phyloP scores from a whole-genome alignment of 1,140 invertebrate species.

The Drosophila arizonae region DNA sequence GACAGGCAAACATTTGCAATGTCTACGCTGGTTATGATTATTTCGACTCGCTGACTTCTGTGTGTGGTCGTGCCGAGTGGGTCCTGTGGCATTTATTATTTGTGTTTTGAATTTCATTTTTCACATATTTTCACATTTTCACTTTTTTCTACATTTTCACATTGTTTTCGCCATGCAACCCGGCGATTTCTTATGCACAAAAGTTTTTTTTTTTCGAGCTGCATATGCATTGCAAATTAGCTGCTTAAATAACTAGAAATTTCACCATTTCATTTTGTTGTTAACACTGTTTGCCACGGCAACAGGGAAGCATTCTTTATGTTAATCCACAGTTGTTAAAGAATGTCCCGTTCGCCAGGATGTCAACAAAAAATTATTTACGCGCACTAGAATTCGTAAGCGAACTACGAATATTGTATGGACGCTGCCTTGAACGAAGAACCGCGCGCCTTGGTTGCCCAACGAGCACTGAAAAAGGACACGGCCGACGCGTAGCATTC shows the following conservation, averaged over 20 bases:
- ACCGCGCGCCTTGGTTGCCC: constrained; percentile 65
- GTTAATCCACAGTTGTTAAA: constrained; percentile 73
- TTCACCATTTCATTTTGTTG: constrained; percentile 13
- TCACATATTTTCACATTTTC: constrained; percentile 33
- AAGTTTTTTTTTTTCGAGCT: not conserved
- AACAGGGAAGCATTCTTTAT: constrained; percentile 52
- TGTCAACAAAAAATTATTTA: constrained; percentile 36
- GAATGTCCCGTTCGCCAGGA: constrained; percentile 50
- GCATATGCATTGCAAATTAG: constrained; percentile 61
- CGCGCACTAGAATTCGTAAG: constrained; percentile 15
- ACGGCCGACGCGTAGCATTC: constrained; percentile 23
- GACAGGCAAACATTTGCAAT: constrained; percentile 55
- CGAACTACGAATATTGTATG: not conserved
- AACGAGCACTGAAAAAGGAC: constrained; percentile 62
- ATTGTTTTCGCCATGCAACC: constrained; percentile 41
- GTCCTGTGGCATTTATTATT: constrained; percentile 40
- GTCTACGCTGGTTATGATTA: constrained; percentile 69
- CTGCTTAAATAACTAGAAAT: constrained; percentile 35
- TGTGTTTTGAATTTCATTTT: constrained; percentile 28
- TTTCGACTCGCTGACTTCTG: constrained; percentile 45
- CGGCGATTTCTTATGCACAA: constrained; percentile 68
- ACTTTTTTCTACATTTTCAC: constrained; percentile 47
- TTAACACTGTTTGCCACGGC: constrained; percentile 6
- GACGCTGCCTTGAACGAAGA: constrained; percentile 24
- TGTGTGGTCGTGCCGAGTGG: constrained; percentile 12